Evolutionary conservation across 1,140 invertebrate genomes (phyloP).

Genomic region (Adoxophyes honmai): DNA sequence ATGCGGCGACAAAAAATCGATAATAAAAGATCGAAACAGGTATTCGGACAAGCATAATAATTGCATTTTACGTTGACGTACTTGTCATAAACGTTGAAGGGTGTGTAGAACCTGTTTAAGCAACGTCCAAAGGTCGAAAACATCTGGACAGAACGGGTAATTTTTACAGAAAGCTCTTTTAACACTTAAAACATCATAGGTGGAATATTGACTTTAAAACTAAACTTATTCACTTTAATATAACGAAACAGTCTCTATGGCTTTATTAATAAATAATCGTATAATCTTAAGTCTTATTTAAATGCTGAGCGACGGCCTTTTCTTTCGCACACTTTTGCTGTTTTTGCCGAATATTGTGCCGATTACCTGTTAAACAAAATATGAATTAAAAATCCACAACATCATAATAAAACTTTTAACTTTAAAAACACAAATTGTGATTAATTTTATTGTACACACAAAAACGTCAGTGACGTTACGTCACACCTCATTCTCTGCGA

Average conservation of each 20-base stretch:
- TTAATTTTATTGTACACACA: too few relatives aligned
- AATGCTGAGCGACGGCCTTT: conserved; percentile 86
- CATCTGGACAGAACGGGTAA: too few relatives aligned
- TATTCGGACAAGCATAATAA: conserved; percentile 5
- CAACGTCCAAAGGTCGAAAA: too few relatives aligned
- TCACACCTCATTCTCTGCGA: too few relatives aligned
- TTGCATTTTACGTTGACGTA: conserved; percentile 5
- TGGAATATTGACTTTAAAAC: neutral
- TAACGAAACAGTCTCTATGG: conserved; percentile 31
- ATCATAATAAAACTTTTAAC: too few relatives aligned
- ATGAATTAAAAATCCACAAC: conserved; percentile 9
- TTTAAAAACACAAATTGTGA: too few relatives aligned
- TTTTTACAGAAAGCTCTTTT: too few relatives aligned
- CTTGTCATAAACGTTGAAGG: conserved; percentile 4
- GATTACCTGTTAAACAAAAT: conserved; percentile 76
- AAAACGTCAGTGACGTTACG: too few relatives aligned
- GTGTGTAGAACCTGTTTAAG: neutral
- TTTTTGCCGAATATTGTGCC: conserved; percentile 89
- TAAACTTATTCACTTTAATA: conserved; percentile 2
- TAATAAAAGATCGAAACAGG: too few relatives aligned
- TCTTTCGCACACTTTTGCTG: conserved; percentile 84
- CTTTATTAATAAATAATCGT: conserved; percentile 30
- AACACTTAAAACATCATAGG: too few relatives aligned
- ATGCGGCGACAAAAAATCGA: too few relatives aligned
- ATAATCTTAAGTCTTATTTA: conserved; percentile 28